Base-by-base conservation (phyloP, 2,888 invertebrate species). In the Aleiodes alternator region DNA sequence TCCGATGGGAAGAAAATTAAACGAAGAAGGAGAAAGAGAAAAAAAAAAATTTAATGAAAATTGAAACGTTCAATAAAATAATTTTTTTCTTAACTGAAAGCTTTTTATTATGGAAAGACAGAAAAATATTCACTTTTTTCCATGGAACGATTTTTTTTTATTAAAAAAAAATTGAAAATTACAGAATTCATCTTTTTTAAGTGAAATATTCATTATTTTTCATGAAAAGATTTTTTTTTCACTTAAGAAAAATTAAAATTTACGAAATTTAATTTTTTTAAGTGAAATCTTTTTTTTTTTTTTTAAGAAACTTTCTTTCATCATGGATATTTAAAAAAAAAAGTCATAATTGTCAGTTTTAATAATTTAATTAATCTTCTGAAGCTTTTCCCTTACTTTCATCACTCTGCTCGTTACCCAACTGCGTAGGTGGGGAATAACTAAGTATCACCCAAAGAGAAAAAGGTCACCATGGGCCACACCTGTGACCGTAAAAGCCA, bases 281-380 rank as follows among this genome's bases (percentile, higher is more conserved):
- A 6, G 34, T 4, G 34, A 34, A 34, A 34, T 34, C 4, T 59
- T 59, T 59, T 55, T 55, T 12, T 34, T 59, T n/a, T 6, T 6
- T 31, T 59, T 59, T n/a, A 0, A 7, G 8, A 29, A 23, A 57
- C 16, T 23, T 57, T 57, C 16, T 23, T 57, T 57, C 23, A 57
- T 57, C 16, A 9, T 6, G 16, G 11, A 29, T 57, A 8, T 57
- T 23, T 12, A 1, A 34, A 4, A 3, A 29, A 57, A 29, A 57
- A 16, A 29, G 6, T 4, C 23, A 23, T 57, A 29, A 57, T 57
- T 57, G 82, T 80, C 82, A 34, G 82, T 77, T 84, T 86, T 85
- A 87, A 87, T 87, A 87, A 87, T 87, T 87, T 84, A 87, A 87
- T 87, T 87, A 87, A 86, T 87, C 85, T 57, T 29, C 81, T 79